Base-by-base conservation (phyloP, 2,113 vertebrate species). In the Pteronura brasiliensis region DNA sequence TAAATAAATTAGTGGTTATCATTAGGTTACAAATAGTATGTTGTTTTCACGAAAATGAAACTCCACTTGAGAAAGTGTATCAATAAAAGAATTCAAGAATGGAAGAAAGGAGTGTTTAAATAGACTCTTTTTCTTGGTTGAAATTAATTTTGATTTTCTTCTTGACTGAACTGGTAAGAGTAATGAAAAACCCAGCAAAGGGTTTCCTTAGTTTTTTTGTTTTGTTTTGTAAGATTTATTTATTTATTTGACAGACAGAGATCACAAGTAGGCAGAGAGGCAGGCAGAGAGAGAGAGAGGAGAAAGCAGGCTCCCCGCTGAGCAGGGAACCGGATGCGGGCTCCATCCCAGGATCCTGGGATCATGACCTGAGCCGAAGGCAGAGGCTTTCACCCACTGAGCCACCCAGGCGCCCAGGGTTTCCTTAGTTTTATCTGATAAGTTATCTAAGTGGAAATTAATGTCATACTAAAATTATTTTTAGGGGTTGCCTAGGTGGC, bases 361-460 rank as follows among this genome's bases (percentile, higher is more conserved):
- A 42, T 42, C 42, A 42, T 42, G 42, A 42, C 42, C 42, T 42
- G 42, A 42, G 42, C 42, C 42, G 6, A 42, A 42, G 42, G 42
- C 42, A 42, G 42, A 42, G 42, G 42, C 42, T 42, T 42, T 42
- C 6, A 42, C 42, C 42, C 6, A 4, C 42, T 42, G 42, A 42
- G 4, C 42, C 42, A 42, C 42, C 42, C 42, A 42, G 42, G 42
- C 42, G 42, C 42, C 42, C 42, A 99, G 94, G 98, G 99, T 80
- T 99, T 99, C 69, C 99, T 99, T 55, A 99, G 99, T 97, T 99
- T 99, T 97, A 99, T 99, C 98, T 0, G 99, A 99, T 59, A 99
- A 99, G 95, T 98, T 99, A 92, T 99, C 99, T 29, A 99, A 99
- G 96, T 99, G 99, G 98, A 99, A 99, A 95, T 95, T 47, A 91